Evolutionary conservation across 2,888 invertebrate species (phyloP), one percentile per base, ranked within the genome.

Genomic region (Tachystola acroxantha): DNA sequence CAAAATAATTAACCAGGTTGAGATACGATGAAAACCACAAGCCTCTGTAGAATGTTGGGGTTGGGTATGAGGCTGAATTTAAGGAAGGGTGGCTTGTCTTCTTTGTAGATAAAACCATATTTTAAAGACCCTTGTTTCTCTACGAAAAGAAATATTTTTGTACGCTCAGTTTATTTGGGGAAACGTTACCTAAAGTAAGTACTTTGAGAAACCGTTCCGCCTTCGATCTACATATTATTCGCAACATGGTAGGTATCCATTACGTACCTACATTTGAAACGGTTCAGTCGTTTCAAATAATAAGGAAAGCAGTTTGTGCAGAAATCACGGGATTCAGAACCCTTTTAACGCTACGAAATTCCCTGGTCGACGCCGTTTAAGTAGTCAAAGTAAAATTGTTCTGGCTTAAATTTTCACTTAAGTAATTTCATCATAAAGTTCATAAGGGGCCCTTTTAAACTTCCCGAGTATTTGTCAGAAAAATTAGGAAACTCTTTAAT

Each of bases 311-410:
- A 24, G 6, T 24, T 24, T n/a, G n/a, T 24, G 24, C 3, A 22
- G 24, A n/a, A n/a, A 4, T n/a, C n/a, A n/a, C 7, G 22, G 2
- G 22, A 22, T 22, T 24, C 9, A n/a, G 1, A 24, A n/a, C 24
- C 24, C n/a, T 7, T n/a, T n/a, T 22, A 22, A 7, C 36, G 31
- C 30, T 24, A 32, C 33, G 33, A 42, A 46, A 42, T 47, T 36
- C 32, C 32, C 25, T 11, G 10, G 22, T 25, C 20, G 37, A 37
- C 37, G 37, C 35, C 37, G 32, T 34, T 39, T 34, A 33, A 24
- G 7, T 28, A 19, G 33, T 9, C 20, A 28, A 38, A 33, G 28
- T 36, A 34, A 37, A 39, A 42, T 34, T 39, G n/a, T 32, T 34
- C 19, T 9, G 25, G 22, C 2, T 35, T 30, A 35, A 33, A n/a